Evolutionary conservation across 2,797 vertebrate genomes (phyloP).

Genomic region (Falco biarmicus): DNA sequence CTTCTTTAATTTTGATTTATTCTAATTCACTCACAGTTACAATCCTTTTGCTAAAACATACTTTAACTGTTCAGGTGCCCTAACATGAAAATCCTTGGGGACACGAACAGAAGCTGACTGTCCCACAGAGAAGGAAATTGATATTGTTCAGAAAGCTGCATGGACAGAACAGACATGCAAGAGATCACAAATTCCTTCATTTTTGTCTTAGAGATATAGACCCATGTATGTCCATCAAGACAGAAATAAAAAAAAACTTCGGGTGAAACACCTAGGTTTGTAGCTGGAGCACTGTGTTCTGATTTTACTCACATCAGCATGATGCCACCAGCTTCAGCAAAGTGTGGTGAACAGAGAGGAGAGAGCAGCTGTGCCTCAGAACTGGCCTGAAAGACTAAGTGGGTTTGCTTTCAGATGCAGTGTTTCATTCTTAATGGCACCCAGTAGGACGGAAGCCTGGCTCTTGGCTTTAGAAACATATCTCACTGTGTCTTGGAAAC

Average conservation of each 20-base stretch:
- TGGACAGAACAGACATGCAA: not conserved
- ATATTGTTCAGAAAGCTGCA: not conserved
- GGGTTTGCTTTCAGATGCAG: not conserved
- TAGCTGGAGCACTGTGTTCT: not conserved
- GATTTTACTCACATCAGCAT: not conserved
- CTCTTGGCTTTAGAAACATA: not conserved
- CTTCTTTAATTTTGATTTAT: not conserved
- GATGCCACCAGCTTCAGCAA: not conserved
- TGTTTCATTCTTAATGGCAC: not conserved
- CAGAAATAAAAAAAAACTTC: not conserved
- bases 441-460: not conserved
- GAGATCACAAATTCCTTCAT: not conserved
- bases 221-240: not conserved
- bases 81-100: not conserved
- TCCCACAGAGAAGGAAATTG: not conserved
- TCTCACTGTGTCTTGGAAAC: not conserved
- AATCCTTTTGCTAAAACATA: not conserved
- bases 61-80: not conserved
- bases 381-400: not conserved
- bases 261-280: not conserved
- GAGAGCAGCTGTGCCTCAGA: not conserved
- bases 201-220: not conserved
- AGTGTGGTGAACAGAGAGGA: not conserved
- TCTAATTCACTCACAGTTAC: not conserved
- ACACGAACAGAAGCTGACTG: not conserved